Evolutionary conservation across 2,888 invertebrate species (phyloP), one percentile per base, ranked within the genome.

Genomic region (Microdon myrmicae): DNA sequence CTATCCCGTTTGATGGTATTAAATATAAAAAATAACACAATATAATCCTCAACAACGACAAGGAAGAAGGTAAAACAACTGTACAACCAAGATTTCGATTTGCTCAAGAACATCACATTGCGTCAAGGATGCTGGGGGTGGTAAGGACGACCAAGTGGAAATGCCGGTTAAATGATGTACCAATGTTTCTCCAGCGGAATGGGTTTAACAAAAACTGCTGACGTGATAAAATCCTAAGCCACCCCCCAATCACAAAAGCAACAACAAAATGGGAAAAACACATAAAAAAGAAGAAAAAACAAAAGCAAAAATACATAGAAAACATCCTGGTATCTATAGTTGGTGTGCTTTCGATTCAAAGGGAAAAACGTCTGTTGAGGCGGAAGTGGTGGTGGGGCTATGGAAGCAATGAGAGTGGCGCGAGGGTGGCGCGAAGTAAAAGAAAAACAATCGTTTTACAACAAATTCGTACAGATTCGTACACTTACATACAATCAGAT

Each of bases 161-260:
- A 66, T 55, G 37, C 55, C 49, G 60, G 53, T 61, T 64, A 64
- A 64, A 64, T 64, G 64, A 58, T 64, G 64, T 64, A 64, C 56
- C 47, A 45, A 58, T 53, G 56, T 55, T n/a, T 49, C 45, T 35
- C 16, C 28, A 12, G n/a, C n/a, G 66, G 68, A 61, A 56, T 66
- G 69, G 68, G 67, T 64, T n/a, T 41, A 45, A 66, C 55, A 56
- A 47, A 69, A 69, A 69, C 68, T 68, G 69, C 69, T 69, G 69
- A 69, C 68, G 69, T 69, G 69, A 68, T 68, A 67, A 69, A 69
- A 68, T 59, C 48, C 44, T 44, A 34, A 48, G 54, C 58, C 39
- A 61, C 38, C 60, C 48, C 55, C 41, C 23, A 37, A 45, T 35
- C 37, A 32, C 37, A 53, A 29, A 45, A 35, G 34, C 25, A 58